Conservation (phyloP, 2,888 invertebrate species). For the Daptonema setosum region DNA sequence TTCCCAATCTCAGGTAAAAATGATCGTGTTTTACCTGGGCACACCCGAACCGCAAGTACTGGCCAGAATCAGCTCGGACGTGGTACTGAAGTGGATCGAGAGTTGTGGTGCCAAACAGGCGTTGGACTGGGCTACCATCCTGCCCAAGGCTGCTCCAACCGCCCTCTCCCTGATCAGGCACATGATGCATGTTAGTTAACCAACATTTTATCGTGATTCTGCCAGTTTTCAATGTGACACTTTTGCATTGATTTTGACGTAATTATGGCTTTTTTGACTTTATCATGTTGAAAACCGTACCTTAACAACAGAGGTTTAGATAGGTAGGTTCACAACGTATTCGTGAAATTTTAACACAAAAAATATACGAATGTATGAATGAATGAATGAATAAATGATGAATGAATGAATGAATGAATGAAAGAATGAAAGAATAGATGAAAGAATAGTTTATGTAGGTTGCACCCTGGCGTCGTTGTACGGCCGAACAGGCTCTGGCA, state of each 20-base stretch:
- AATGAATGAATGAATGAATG: too few relatives aligned
- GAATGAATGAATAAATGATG: too few relatives aligned
- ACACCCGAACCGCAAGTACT: conserved; percentile 27
- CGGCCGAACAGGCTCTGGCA: conserved; percentile 30
- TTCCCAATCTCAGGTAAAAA: conserved; percentile 24
- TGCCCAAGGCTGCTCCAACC: conserved; percentile 29
- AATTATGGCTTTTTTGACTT: conserved; percentile 3
- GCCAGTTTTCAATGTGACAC: not conserved
- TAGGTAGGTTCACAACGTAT: too few relatives aligned
- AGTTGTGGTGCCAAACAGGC: conserved; percentile 18
- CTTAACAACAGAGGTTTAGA: too few relatives aligned
- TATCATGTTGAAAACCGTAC: too few relatives aligned
- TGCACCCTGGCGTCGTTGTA: conserved; percentile 29
- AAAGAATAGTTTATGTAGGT: conserved; percentile 27
- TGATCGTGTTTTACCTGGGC: conserved; percentile 31
- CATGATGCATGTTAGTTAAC: conserved; percentile 13
- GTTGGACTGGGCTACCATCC: conserved; percentile 27
- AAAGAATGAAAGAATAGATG: too few relatives aligned
- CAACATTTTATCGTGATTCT: not conserved
- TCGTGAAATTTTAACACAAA: too few relatives aligned
- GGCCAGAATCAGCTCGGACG: conserved; percentile 25
- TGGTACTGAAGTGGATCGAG: conserved; percentile 27
- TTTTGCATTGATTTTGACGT: not conserved
- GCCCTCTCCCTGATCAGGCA: conserved; percentile 27
- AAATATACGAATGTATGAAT: too few relatives aligned